These are phyloP conservation scores for Nansenia antarctica DNA, from an alignment of 2,113 vertebrate genomes.

Conservation along the genomic window DNA sequence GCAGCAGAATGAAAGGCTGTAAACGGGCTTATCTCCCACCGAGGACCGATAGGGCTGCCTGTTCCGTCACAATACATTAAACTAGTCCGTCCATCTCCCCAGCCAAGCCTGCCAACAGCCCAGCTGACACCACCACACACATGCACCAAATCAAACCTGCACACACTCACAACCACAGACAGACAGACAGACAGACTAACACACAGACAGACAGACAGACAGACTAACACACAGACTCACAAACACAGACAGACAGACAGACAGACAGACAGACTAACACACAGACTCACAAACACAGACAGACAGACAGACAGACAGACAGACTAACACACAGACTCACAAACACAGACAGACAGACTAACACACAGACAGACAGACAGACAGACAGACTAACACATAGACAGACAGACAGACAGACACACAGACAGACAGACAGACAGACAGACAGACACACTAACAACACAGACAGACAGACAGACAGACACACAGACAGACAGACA, in stretches of 20 bases:
- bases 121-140: constrained; percentile 31
- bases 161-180: no score
- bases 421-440: constrained; percentile 46
- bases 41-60: constrained; percentile 40
- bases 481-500: constrained; percentile 2
- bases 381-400: no score
- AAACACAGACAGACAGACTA: constrained; percentile 44
- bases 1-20: constrained; percentile 1
- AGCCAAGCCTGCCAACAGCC: constrained; percentile 60
- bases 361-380: no score
- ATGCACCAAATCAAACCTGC: constrained; percentile 27
- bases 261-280: no score
- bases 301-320: no score
- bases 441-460: constrained; percentile 56
- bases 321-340: constrained; percentile 7
- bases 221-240: constrained; percentile 46
- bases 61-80: constrained; percentile 58
- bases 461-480: no score
- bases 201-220: constrained; percentile 6
- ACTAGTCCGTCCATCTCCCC: constrained; percentile 74
- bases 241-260: no score
- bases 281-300: no score
- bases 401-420: no score
- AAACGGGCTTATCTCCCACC: constrained; percentile 47
- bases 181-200: no score